Base-by-base conservation (phyloP, 2,113 vertebrate species). In the Okapia johnstoni region DNA sequence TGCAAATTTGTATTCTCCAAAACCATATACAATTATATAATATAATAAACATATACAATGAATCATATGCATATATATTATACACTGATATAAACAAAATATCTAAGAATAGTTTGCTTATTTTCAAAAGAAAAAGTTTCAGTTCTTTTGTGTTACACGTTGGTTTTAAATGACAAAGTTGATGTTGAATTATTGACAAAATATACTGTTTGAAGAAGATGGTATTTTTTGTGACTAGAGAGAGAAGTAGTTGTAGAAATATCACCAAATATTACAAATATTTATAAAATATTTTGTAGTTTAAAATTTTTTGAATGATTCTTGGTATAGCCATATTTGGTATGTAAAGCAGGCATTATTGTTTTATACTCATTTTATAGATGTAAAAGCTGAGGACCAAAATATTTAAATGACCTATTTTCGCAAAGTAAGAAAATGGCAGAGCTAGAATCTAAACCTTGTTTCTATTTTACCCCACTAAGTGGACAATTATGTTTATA, bases 101-200 rank as follows among this genome's bases (percentile, higher is more conserved):
- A 86, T 80, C n/a, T 85, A 28, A 86, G 87, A 52, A 19, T 12
- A 88, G 77, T 93, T 95, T 70, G 30, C 54, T 77, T 30, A 76
- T 96, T 94, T 96, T 90, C 66, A 54, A 54, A 76, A 81, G 14
- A 50, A 26, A 85, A 84, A 40, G 43, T 96, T 94, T 88, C 7
- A 48, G 84, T 40, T 90, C 6, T 97, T 87, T 94, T 66, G 25
- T 55, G 14, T 60, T 94, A 58, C 2, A 25, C 15, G 28, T 77
- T 90, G 25, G 10, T 25, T 77, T 3, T 77, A 87, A 95, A 88
- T 94, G 6, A 77, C 40, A 84, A 91, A 85, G 66, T 5, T 77
- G 2, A 63, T 94, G 33, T 26, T 46, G 46, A 83, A 30, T 79
- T 83, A 48, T 83, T 92, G 80, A 90, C 12, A 58, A 88, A 86